Evolutionary conservation across 2,888 invertebrate genomes (phyloP).

Genomic region (Drosophila anomalata): DNA sequence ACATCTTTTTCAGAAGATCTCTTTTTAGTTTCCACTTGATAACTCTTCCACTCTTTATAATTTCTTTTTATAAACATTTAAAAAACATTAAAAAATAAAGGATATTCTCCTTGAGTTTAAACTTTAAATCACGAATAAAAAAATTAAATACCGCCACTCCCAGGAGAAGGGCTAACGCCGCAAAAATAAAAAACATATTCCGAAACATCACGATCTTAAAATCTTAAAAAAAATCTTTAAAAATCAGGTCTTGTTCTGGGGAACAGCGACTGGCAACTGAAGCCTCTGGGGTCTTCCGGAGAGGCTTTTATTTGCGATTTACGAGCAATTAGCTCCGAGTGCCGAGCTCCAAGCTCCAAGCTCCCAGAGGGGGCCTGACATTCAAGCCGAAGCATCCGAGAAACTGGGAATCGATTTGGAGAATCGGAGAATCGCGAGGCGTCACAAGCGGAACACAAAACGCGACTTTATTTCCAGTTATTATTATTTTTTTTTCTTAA

Average conservation of each 20-base stretch:
- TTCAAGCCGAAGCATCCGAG: constrained; percentile 6
- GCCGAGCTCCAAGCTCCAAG: no score
- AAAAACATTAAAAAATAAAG: not conserved
- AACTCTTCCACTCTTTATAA: not conserved
- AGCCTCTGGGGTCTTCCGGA: constrained; percentile 18
- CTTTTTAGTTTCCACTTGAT: no score
- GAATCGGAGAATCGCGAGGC: constrained; percentile 14
- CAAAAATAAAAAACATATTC: not conserved
- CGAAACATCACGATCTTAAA: constrained; percentile 8
- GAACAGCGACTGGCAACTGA: constrained; percentile 45
- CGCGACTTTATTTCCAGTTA: constrained; percentile 29
- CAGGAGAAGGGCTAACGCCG: not conserved
- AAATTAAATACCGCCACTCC: constrained; percentile 14
- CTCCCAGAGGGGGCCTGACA: constrained; percentile 12
- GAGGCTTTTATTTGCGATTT: constrained; percentile 48
- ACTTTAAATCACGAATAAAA: not conserved
- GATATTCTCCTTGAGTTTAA: not conserved
- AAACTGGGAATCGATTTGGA: not conserved
- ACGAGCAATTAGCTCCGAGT: not conserved
- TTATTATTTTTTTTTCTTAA: not conserved
- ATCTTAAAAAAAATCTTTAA: no score
- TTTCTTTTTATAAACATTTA: not conserved
- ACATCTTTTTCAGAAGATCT: no score
- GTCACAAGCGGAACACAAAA: constrained; percentile 24
- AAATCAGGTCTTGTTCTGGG: not conserved